These are phyloP conservation scores for Drosophila barbarae DNA, from an alignment of 2,888 invertebrate genomes.

Conservation along the genomic window DNA sequence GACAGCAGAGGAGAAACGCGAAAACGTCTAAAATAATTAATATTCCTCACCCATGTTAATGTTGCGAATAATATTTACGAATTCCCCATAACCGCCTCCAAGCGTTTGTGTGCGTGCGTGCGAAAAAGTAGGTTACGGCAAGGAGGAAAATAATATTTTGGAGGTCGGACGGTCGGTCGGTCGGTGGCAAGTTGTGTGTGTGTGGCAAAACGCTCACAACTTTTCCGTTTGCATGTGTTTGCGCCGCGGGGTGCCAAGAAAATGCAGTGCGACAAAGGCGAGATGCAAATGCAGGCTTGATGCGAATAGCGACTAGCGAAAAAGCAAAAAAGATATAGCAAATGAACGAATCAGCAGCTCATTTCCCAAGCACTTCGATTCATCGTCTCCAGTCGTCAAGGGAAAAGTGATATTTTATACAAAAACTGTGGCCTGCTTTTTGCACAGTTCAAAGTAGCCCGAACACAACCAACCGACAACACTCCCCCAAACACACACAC, in stretches of 20 bases:
- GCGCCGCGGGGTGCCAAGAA: conserved; percentile 55
- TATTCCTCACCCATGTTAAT: conserved; percentile 11
- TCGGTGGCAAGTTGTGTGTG: conserved; percentile 10
- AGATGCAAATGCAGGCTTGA: conserved; percentile 65
- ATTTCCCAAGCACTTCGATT: conserved; percentile 51
- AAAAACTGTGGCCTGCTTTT: conserved; percentile 64
- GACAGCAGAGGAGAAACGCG: conserved; percentile 2
- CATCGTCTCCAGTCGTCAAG: conserved; percentile 38
- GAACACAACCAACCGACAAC: conserved; percentile 13
- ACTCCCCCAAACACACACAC: conserved; percentile 15
- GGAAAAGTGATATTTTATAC: conserved; percentile 66
- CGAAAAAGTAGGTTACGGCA: conserved; percentile 56
- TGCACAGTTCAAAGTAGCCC: conserved; percentile 50
- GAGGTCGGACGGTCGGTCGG: conserved; percentile 29
- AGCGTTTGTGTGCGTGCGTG: conserved; percentile 41
- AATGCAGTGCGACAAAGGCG: conserved; percentile 61
- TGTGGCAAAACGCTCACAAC: conserved; percentile 49
- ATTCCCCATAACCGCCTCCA: conserved; percentile 5
- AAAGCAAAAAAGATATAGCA: conserved; percentile 1
- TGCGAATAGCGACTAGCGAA: conserved; percentile 37
- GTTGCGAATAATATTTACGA: conserved; percentile 12
- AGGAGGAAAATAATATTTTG: conserved; percentile 19
- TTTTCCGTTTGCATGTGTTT: conserved; percentile 63
- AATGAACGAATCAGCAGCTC: conserved; percentile 32
- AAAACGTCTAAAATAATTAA: conserved; percentile 21